These are phyloP conservation scores for Ernsta delagoae DNA, from an alignment of 2,888 invertebrate genomes.

Conservation along the genomic window DNA sequence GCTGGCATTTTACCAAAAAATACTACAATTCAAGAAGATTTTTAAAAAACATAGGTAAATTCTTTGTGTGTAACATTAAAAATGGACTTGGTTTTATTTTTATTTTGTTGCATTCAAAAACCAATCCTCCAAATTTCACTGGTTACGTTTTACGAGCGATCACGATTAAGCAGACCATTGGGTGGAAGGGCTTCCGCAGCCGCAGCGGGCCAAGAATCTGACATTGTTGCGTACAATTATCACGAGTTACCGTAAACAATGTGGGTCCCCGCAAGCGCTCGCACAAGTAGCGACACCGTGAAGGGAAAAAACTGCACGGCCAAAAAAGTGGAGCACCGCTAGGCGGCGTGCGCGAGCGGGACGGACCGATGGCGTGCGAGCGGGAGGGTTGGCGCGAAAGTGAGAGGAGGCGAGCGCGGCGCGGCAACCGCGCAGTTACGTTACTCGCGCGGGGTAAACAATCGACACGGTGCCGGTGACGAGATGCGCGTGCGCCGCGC, in stretches of 20 bases:
- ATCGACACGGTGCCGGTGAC: conserved; percentile 73
- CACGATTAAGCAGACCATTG: not conserved
- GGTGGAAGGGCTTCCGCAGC: not conserved
- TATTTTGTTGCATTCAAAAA: not conserved
- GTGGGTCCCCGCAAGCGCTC: conserved; percentile 61
- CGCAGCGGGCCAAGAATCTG: conserved; percentile 7
- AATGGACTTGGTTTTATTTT: no score
- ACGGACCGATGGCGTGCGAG: conserved; percentile 54
- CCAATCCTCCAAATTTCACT: not conserved
- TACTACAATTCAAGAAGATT: no score
- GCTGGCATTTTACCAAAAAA: no score
- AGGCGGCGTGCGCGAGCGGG: conserved; percentile 59
- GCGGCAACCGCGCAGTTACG: conserved; percentile 80
- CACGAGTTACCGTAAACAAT: conserved; percentile 61
- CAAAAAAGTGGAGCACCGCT: conserved; percentile 84
- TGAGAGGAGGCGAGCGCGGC: conserved; percentile 75
- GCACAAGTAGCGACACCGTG: conserved; percentile 67
- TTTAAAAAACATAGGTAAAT: no score
- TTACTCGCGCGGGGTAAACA: conserved; percentile 78
- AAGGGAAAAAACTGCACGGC: conserved; percentile 78
- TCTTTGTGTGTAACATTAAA: not conserved
- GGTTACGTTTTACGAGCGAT: not conserved
- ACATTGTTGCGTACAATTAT: conserved; percentile 43
- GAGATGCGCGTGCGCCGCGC: conserved; percentile 70
- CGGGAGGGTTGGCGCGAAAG: conserved; percentile 73